Conservation (phyloP, 2,888 invertebrate genomes). For the Hofmannophila pseudospretella region DNA sequence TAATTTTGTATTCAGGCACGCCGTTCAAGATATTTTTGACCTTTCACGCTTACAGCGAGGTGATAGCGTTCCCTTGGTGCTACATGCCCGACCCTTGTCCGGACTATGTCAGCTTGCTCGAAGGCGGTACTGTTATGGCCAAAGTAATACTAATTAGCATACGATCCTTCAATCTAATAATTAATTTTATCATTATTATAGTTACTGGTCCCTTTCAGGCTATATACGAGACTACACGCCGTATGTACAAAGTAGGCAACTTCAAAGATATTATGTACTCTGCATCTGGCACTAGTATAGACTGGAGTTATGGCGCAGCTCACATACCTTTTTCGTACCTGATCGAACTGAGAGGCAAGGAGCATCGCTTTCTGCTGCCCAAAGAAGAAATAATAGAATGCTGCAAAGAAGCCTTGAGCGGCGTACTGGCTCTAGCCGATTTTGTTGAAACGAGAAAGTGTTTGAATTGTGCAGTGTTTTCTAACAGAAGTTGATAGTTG, state of each 20-base stretch:
- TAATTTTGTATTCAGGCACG: conserved; percentile 57
- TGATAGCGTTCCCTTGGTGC: conserved; percentile 67
- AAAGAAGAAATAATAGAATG: conserved; percentile 53
- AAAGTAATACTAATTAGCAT: conserved; percentile 47
- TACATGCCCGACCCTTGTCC: conserved; percentile 54
- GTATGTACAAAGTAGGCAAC: conserved; percentile 67
- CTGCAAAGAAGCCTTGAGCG: conserved; percentile 51
- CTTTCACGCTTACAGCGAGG: conserved; percentile 61
- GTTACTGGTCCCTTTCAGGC: conserved; percentile 41
- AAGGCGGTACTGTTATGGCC: conserved; percentile 62
- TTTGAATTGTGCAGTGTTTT: conserved; percentile 37
- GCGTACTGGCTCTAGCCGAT: conserved; percentile 44
- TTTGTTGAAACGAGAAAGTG: conserved; percentile 53
- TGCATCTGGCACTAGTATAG: conserved; percentile 64
- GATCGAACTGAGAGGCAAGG: conserved; percentile 56
- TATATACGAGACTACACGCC: conserved; percentile 54
- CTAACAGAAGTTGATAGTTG: background rate
- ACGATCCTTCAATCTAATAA: too few relatives aligned
- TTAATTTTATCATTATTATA: conserved; percentile 1
- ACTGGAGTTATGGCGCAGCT: conserved; percentile 68
- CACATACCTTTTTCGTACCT: conserved; percentile 64
- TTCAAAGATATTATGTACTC: conserved; percentile 67
- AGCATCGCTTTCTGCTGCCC: conserved; percentile 51
- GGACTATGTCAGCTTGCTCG: conserved; percentile 60
- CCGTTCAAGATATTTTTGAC: conserved; percentile 65